A percentile compares a stretch with the other conserved stretches of the same genome.
phyloP scores from a whole-genome alignment of 2,888 invertebrate genomes.

The Lithodes maja region DNA sequence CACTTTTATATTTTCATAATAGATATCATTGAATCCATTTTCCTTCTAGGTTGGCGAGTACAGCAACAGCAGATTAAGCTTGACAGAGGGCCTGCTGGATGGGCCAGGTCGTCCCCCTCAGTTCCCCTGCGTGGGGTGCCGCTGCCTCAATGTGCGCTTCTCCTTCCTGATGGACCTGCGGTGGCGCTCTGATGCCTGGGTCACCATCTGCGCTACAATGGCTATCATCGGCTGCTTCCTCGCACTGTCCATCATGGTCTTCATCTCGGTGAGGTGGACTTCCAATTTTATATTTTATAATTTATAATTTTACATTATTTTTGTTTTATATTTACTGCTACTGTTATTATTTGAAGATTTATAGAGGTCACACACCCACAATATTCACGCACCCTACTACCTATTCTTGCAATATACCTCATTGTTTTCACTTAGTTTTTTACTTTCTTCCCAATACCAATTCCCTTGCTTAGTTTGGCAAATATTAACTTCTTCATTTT shows the following conservation, averaged over 20 bases:
- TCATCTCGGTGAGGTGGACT: conserved; percentile 36
- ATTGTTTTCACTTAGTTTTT: no score
- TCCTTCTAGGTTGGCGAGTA: background rate
- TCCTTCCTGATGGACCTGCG: conserved; percentile 53
- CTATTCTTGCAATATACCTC: no score
- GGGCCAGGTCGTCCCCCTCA: conserved; percentile 25
- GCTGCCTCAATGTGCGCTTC: conserved; percentile 56
- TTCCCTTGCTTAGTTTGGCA: no score
- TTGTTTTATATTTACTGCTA: no score
- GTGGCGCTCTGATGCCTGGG: conserved; percentile 55
- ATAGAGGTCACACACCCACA: no score
- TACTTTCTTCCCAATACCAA: no score
- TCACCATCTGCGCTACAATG: conserved; percentile 60
- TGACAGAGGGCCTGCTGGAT: conserved; percentile 19
- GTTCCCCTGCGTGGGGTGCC: conserved; percentile 32
- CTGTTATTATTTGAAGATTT: no score
- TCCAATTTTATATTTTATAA: background rate
- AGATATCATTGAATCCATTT: no score
- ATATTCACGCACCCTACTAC: no score
- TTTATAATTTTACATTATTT: background rate
- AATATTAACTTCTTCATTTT: no score
- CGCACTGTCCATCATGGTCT: conserved; percentile 36
- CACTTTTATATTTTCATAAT: background rate
- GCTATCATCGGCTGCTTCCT: conserved; percentile 50
- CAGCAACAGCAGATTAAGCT: background rate